These are phyloP conservation scores for Sicus ferrugineus DNA, from an alignment of 2,888 invertebrate genomes.

Conservation along the genomic window DNA sequence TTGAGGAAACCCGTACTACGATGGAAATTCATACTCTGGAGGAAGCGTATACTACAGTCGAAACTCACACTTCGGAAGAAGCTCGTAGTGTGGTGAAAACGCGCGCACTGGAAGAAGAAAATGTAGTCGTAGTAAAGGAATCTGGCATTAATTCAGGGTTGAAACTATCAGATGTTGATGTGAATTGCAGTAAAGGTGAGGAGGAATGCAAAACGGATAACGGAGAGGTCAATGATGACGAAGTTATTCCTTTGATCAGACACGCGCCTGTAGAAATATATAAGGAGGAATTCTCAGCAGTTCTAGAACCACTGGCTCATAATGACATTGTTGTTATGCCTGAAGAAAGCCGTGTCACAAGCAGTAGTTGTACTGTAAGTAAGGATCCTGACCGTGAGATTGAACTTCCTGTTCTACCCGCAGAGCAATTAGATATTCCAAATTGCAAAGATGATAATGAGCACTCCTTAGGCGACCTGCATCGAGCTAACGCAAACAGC, in stretches of 20 bases:
- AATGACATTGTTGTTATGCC: neutral
- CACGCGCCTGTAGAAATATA: constrained; percentile 34
- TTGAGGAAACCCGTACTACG: neutral
- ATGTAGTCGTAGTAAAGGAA: neutral
- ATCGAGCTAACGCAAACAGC: neutral
- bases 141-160: neutral
- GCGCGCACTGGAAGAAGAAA: neutral
- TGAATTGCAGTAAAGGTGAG: neutral
- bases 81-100: neutral
- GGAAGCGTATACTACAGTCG: too few relatives aligned
- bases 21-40: too few relatives aligned
- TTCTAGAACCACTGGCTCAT: neutral
- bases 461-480: neutral
- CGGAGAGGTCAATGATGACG: constrained; percentile 7
- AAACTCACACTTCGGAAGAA: too few relatives aligned
- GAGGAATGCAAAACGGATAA: neutral
- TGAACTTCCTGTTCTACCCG: neutral
- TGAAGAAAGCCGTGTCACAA: neutral
- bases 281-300: neutral
- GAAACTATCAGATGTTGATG: neutral
- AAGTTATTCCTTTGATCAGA: constrained; percentile 29
- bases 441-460: neutral
- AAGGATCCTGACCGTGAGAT: neutral
- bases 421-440: neutral
- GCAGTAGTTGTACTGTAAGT: neutral